Evolutionary conservation across 2,113 vertebrate species (phyloP), one percentile per base, ranked within the genome.

Genomic region (Carettochelys insculpta): DNA sequence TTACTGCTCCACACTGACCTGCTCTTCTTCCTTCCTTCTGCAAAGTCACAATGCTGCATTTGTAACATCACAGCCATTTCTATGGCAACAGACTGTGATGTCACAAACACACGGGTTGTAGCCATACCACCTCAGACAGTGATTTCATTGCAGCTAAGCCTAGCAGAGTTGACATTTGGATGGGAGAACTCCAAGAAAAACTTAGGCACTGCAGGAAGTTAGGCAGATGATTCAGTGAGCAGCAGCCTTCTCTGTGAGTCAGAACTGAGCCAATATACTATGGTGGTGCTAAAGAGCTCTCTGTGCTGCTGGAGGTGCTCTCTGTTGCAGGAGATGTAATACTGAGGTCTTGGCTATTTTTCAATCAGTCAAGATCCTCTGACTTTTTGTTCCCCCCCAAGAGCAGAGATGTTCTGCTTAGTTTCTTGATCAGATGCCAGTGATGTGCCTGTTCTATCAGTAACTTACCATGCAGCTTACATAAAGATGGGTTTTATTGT

Each of bases 51-150:
- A 54, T 50, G 84, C 68, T 31, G 48, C 73, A 0, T 6, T 1
- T 84, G 94, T 1, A 86, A 93, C 96, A 96, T 95, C 96, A 3
- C 87, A 17, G 3, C 54, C 8, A 10, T 80, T 91, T 50, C 94
- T 88, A 20, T 80, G 94, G 95, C 3, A 5, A 94, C 94, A 94
- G 97, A 94, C 96, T 77, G 47, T 93, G 94, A 73, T 52, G 58
- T 95, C 93, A 82, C 38, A 58, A 43, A 90, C 85, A 90, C 54
- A 80, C 86, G 90, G 90, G 92, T 91, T 80, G 22, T 5, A 79
- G 85, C 58, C 76, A 8, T 45, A 75, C 61, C 68, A 31, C 51
- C 54, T 50, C 6, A 58, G 90, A 92, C 93, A 86, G 88, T 89
- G 92, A 94, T 56, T 85, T 93, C 92, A 91, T 80, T 54, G 85